Base-by-base conservation (phyloP, 2,888 invertebrate species). In the Euplexia lucipara region DNA sequence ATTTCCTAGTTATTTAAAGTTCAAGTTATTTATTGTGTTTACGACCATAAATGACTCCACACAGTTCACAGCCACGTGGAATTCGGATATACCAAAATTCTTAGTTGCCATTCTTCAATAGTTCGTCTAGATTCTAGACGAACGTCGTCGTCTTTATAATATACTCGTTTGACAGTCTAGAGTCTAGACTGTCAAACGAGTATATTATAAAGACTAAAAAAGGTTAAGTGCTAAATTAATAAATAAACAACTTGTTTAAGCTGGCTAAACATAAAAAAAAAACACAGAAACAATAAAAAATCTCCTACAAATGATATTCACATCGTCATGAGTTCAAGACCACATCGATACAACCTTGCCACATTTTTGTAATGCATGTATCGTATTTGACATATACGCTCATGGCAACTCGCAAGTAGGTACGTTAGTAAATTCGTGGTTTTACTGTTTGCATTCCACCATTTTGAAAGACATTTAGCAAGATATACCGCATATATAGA, bases 371-470 rank as follows among this genome's bases (percentile, higher is more conserved):
- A 48, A 44, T 37, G 12, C 37, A 8, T 41, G 7, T 18, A 22
- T 52, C 56, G 9, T 52, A 70, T 57, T 52, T 34, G 54, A 53
- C 44, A 41, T 42, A 45, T 54, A 54, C 53, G 12, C 18, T 20
- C 8, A 14, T 35, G n/a, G 44, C 22, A 53, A 47, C 47, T 37
- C 5, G 20, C 48, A 42, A 57, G 48, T 71, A 32, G 30, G 47
- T 71, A 32, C 30, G 47, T 76, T 58, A 32, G 61, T 52, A 59
- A 72, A 58, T 52, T 58, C 73, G 66, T 73, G 70, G 60, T 44
- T 48, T 20, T 44, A 68, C 57, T 77, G 73, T 81, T 77, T 69
- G 75, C 61, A 79, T 77, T 79, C 57, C 54, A 59, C 79, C n/a
- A n/a, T n/a, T 73, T 75, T 67, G 66, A 79, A 71, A 81, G 52